These are phyloP conservation scores for Coenonympha arcania DNA, from an alignment of 2,888 invertebrate genomes.

Conservation along the genomic window DNA sequence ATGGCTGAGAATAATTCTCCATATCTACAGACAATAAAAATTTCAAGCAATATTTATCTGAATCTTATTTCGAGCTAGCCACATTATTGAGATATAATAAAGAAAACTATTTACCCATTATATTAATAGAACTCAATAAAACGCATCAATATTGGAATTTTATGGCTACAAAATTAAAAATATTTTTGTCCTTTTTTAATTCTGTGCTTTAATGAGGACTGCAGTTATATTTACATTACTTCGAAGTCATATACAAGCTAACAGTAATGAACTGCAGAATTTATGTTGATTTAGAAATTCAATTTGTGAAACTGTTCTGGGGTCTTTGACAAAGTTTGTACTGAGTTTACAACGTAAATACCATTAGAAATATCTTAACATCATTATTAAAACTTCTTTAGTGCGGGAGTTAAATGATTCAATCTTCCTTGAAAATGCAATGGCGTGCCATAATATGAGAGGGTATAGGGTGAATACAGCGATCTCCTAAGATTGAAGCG, in stretches of 20 bases:
- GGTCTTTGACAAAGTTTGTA: neutral
- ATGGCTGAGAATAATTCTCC: neutral
- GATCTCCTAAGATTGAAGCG: conserved; percentile 5
- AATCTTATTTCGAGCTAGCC: neutral
- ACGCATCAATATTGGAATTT: neutral
- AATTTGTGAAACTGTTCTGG: neutral
- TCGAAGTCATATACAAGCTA: neutral
- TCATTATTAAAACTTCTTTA: conserved; percentile 6
- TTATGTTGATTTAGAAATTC: neutral
- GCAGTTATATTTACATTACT: neutral
- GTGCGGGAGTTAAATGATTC: conserved; percentile 1
- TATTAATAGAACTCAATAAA: too few species aligned
- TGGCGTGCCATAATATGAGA: neutral
- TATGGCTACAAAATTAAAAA: too few species aligned
- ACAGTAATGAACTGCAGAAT: neutral
- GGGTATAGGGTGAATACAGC: conserved; percentile 3
- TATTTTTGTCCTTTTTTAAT: too few species aligned
- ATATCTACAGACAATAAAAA: neutral
- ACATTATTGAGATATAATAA: too few species aligned
- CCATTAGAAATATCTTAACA: neutral
- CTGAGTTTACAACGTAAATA: neutral
- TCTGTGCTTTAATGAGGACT: neutral
- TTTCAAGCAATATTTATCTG: neutral
- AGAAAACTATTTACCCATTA: too few species aligned
- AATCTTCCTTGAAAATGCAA: conserved; percentile 9